Evolutionary conservation across 1,140 invertebrate species (phyloP).

Genomic region (Drosophila lini): DNA sequence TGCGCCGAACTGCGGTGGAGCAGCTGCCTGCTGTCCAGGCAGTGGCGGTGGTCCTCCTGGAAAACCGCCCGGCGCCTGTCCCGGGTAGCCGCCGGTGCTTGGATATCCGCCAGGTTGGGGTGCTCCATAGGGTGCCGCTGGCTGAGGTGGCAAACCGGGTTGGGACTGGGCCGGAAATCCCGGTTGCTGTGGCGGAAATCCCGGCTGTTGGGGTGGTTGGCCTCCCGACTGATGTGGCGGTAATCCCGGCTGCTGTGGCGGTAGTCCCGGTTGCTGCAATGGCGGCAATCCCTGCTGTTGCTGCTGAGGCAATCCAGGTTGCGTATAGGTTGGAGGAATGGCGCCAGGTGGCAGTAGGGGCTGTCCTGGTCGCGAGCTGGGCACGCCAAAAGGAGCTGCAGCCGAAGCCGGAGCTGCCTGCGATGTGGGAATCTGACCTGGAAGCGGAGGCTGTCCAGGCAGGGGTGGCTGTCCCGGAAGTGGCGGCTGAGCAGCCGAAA

Average conservation of each 20-base stretch:
- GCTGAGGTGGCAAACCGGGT: slow-evolving; percentile 35
- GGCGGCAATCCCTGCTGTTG: slow-evolving; percentile 32
- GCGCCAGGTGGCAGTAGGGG: slow-evolving; percentile 7
- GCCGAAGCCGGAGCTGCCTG: slow-evolving; percentile 15
- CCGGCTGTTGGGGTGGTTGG: slow-evolving; percentile 34
- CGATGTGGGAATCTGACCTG: slow-evolving; percentile 41
- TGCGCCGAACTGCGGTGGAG: slow-evolving; percentile 31
- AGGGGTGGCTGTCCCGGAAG: slow-evolving; percentile 19
- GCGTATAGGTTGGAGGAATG: slow-evolving; percentile 5
- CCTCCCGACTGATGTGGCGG: slow-evolving; percentile 7
- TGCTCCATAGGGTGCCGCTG: slow-evolving; percentile 31
- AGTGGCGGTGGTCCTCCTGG: slow-evolving; percentile 59
- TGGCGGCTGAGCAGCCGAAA: slow-evolving; percentile 17
- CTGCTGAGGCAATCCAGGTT: slow-evolving; percentile 11
- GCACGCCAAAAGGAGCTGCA: slow-evolving; percentile 21
- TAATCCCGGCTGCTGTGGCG: slow-evolving; percentile 18
- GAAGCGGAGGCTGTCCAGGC: slow-evolving; percentile 12
- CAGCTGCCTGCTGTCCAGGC: slow-evolving; percentile 27
- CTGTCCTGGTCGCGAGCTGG: slow-evolving; percentile 42
- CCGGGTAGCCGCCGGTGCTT: slow-evolving; percentile 25
- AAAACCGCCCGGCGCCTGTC: slow-evolving; percentile 32
- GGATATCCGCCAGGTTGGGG: slow-evolving; percentile 42
- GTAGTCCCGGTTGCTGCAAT: slow-evolving; percentile 26
- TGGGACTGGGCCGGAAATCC: slow-evolving; percentile 25
- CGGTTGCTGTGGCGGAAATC: slow-evolving; percentile 13